Conservation (phyloP, 1,140 invertebrate genomes). For the Chironomus tepperi region DNA sequence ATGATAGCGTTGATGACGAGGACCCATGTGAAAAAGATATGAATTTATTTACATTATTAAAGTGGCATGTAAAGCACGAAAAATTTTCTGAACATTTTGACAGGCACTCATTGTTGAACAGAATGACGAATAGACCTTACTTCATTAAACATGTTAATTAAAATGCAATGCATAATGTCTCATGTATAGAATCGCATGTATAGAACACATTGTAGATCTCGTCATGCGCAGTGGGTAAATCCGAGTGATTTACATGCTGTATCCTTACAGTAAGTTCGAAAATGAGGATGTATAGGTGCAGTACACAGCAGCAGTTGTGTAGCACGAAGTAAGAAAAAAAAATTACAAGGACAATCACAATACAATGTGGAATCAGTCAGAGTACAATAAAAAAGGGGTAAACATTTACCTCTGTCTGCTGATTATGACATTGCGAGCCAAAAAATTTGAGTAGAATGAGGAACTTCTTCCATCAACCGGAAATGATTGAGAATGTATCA, state of each 20-base stretch:
- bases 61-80: background rate
- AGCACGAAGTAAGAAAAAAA: background rate
- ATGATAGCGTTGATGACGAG: background rate
- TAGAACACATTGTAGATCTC: background rate
- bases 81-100: background rate
- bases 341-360: background rate
- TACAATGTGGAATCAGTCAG: conserved; percentile 1
- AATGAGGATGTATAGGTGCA: background rate
- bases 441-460: background rate
- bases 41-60: conserved; percentile 15
- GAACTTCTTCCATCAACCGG: background rate
- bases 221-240: background rate
- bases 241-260: background rate
- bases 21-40: background rate
- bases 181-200: background rate
- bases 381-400: background rate
- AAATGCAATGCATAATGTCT: background rate
- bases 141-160: background rate
- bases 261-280: background rate
- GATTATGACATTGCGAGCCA: background rate
- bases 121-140: background rate
- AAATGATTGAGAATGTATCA: no score
- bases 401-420: background rate
- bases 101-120: background rate
- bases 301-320: background rate